Evolutionary conservation across 1,140 invertebrate genomes (phyloP).

Genomic region (Bacillus rossius): DNA sequence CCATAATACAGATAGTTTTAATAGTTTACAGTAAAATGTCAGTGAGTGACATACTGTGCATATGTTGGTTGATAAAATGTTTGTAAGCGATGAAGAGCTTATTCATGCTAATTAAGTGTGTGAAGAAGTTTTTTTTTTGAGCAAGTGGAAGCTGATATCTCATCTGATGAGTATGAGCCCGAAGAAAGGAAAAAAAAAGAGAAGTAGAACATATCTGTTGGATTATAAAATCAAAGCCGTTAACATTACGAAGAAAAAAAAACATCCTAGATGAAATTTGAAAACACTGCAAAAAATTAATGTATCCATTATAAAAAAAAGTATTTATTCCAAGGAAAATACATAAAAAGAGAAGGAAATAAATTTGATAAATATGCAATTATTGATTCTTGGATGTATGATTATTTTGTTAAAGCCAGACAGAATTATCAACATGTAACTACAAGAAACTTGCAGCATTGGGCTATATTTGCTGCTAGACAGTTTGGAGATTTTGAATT

Average conservation of each 20-base stretch:
- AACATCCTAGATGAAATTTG: slow-evolving; percentile 19
- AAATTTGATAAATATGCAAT: slow-evolving; percentile 16
- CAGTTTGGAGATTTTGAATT: slow-evolving; percentile 21
- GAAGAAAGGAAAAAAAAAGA: slow-evolving; percentile 12
- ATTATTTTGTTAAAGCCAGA: slow-evolving; percentile 21
- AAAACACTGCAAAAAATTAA: slow-evolving; percentile 18
- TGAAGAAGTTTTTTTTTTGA: no score
- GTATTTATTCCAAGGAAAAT: slow-evolving; percentile 8
- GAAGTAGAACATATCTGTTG: slow-evolving; percentile 8
- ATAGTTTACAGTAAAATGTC: no score
- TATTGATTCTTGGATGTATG: slow-evolving; percentile 21
- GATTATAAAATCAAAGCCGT: slow-evolving; percentile 19
- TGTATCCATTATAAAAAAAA: slow-evolving; percentile 8
- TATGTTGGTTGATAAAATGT: no score
- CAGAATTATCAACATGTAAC: slow-evolving; percentile 19
- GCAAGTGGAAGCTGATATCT: no score
- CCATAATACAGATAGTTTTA: no score
- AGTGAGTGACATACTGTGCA: no score
- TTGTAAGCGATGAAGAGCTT: no score
- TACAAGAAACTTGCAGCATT: slow-evolving; percentile 21
- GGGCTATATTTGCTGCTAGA: slow-evolving; percentile 20
- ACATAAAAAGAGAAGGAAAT: slow-evolving; percentile 19
- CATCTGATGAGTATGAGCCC: slow-evolving; percentile 17
- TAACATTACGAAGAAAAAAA: slow-evolving; percentile 8
- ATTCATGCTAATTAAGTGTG: no score